Conservation (phyloP, 2,113 vertebrate species). For the Eptesicus fuscus region DNA sequence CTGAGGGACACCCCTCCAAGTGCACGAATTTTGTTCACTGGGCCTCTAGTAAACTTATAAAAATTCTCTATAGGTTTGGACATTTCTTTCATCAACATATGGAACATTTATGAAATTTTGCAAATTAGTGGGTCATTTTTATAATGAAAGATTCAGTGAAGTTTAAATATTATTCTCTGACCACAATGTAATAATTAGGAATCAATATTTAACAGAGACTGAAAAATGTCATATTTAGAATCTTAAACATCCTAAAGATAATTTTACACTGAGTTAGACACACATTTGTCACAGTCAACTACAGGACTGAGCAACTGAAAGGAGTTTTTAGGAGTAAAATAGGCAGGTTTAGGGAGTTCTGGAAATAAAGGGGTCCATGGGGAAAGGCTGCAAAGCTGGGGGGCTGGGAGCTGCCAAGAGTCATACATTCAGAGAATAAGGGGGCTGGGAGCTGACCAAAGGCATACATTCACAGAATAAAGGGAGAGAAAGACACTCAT, state of each 20-base stretch:
- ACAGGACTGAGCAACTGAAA: not conserved
- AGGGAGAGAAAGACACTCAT: no score
- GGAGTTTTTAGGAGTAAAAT: no score
- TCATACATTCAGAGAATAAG: no score
- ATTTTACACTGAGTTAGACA: not conserved
- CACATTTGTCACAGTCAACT: not conserved
- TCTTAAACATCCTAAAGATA: not conserved
- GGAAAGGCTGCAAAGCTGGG: no score
- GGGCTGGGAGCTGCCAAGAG: no score
- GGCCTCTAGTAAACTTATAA: not conserved
- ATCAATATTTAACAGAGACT: not conserved
- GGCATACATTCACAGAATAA: no score
- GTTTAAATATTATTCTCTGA: not conserved
- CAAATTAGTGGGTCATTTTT: not conserved
- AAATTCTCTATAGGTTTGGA: not conserved
- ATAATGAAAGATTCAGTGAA: not conserved
- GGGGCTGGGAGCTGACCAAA: no score
- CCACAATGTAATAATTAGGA: slow-evolving; percentile 7
- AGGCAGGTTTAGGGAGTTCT: no score
- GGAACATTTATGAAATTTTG: not conserved
- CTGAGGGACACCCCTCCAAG: no score
- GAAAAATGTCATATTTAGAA: not conserved
- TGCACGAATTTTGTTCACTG: no score
- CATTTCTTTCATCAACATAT: not conserved
- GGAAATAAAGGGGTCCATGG: no score